Percentiles rank a stretch among this genome's conserved stretches.
Conservation (phyloP, 1,140 invertebrate genomes). For the Palaemon carinicauda region DNA sequence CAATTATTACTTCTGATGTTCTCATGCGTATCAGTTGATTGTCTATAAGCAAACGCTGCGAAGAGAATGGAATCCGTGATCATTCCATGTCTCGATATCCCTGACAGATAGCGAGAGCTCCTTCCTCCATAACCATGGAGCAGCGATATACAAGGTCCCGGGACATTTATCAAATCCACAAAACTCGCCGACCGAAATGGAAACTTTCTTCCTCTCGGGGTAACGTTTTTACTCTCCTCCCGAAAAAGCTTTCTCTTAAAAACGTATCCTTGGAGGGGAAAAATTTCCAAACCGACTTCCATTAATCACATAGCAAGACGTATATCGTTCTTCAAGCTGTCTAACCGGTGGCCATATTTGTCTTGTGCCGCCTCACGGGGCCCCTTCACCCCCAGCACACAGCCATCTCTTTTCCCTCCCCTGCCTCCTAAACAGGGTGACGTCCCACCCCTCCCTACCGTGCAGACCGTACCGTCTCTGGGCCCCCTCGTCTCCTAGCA, state of each 20-base stretch:
- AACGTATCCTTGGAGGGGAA: slow-evolving; percentile 31
- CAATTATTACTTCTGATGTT: too few relatives aligned
- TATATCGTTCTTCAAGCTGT: slow-evolving; percentile 53
- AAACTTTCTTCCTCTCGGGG: too few relatives aligned
- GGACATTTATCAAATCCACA: slow-evolving; percentile 36
- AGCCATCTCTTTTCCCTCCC: background rate
- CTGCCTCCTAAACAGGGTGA: background rate
- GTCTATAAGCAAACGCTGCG: too few relatives aligned
- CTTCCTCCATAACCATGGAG: too few relatives aligned
- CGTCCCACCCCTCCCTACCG: background rate
- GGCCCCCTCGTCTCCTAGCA: slow-evolving; percentile 46
- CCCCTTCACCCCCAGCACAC: background rate
- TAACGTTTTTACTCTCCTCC: background rate
- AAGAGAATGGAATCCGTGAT: too few relatives aligned
- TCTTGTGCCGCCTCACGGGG: background rate
- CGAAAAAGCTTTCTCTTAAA: slow-evolving; percentile 1
- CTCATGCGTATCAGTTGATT: too few relatives aligned
- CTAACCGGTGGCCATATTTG: slow-evolving; percentile 51
- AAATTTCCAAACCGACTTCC: slow-evolving; percentile 28
- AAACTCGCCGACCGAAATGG: background rate
- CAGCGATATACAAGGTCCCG: background rate
- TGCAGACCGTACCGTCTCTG: background rate
- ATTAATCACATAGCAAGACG: slow-evolving; percentile 51
- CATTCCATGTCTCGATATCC: too few relatives aligned
- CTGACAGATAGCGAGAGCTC: too few relatives aligned